Conservation (phyloP, 1,140 invertebrate species). For the Hermetia illucens region DNA sequence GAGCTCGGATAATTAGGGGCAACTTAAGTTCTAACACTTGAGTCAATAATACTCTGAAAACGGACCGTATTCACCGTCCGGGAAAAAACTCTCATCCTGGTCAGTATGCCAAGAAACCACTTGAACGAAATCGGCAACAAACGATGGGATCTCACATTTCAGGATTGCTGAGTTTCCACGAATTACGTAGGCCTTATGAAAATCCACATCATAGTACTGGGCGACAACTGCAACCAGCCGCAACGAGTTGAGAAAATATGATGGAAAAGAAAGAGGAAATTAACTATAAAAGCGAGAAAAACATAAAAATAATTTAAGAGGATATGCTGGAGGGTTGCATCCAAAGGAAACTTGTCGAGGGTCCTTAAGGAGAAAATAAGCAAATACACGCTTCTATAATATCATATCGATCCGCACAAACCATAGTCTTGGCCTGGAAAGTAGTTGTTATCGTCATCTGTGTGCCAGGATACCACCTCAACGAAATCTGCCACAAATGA, state of each 20-base stretch:
- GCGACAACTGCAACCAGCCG: slow-evolving; percentile 64
- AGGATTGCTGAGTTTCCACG: slow-evolving; percentile 80
- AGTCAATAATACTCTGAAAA: slow-evolving; percentile 8
- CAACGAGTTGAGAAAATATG: slow-evolving; percentile 1
- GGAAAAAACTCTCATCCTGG: slow-evolving; percentile 51
- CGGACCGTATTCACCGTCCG: slow-evolving; percentile 47
- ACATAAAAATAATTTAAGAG: background rate
- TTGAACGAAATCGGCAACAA: slow-evolving; percentile 81
- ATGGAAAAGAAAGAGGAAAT: background rate
- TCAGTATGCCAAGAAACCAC: slow-evolving; percentile 80
- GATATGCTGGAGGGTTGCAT: background rate
- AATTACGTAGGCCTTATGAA: slow-evolving; percentile 84
- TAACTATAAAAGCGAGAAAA: slow-evolving; percentile 1
- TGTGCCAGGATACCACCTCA: slow-evolving; percentile 75
- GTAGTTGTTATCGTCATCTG: slow-evolving; percentile 54
- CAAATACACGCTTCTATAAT: too few species aligned
- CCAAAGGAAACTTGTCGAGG: background rate
- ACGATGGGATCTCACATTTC: slow-evolving; percentile 83
- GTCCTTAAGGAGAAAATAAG: background rate
- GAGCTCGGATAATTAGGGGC: too few species aligned
- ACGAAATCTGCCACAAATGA: slow-evolving; percentile 90
- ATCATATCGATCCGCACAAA: slow-evolving; percentile 11
- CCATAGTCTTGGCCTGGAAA: slow-evolving; percentile 29
- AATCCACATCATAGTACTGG: slow-evolving; percentile 74
- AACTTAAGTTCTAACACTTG: too few species aligned